Evolutionary conservation across 2,888 invertebrate species (phyloP).

Genomic region (Melieria picta): DNA sequence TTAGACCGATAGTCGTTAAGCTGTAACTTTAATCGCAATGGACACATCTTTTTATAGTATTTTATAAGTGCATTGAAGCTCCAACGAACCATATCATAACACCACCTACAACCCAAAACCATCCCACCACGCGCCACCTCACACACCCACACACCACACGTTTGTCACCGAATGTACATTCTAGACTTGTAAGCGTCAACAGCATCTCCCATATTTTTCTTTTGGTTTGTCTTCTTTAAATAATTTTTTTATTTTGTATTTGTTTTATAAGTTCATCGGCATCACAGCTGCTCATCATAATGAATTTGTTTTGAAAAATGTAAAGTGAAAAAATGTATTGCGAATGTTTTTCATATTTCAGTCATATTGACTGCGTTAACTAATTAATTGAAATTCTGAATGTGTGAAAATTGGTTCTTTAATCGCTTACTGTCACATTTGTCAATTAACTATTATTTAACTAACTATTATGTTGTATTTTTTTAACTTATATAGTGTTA

Average conservation of each 20-base stretch:
- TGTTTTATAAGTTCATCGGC: background rate
- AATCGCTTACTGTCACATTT: background rate
- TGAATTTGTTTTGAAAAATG: background rate
- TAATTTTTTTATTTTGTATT: conserved; percentile 25
- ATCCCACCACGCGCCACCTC: background rate
- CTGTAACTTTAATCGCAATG: no score
- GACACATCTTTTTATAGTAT: background rate
- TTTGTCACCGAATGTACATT: background rate
- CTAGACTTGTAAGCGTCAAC: background rate
- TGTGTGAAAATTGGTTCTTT: conserved; percentile 6
- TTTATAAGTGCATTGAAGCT: background rate
- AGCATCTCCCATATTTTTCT: background rate
- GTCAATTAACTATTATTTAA: no score
- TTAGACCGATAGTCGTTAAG: no score
- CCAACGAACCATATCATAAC: background rate
- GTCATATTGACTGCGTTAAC: conserved; percentile 59
- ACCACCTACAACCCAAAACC: background rate
- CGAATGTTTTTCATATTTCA: conserved; percentile 43
- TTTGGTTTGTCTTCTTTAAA: conserved; percentile 21
- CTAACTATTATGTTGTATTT: no score
- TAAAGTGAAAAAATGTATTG: conserved; percentile 20
- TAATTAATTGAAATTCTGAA: background rate
- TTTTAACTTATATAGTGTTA: no score
- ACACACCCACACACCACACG: no score
- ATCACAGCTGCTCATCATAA: no score